phyloP scores from a whole-genome alignment of 2,113 vertebrate genomes.

The Mesembrinibis cayennensis region DNA sequence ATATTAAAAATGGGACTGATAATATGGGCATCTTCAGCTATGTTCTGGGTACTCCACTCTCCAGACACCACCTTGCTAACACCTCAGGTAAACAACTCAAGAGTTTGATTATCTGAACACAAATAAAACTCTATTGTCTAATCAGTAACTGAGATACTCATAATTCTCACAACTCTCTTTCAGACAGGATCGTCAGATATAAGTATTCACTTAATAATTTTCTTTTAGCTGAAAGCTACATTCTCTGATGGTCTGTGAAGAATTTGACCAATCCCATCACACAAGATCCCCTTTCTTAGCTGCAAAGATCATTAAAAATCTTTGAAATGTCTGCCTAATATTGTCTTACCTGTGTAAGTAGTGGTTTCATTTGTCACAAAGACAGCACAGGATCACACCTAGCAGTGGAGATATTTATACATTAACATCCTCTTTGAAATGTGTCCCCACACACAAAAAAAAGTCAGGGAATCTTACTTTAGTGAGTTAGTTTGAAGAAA shows the following conservation, averaged over 20 bases:
- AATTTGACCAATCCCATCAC: neutral
- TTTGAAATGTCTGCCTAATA: neutral
- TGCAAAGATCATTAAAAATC: neutral
- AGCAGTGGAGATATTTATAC: neutral
- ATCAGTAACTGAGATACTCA: neutral
- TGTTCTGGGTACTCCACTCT: neutral
- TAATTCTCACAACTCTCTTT: neutral
- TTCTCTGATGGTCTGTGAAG: neutral
- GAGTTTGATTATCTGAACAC: neutral
- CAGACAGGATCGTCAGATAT: neutral
- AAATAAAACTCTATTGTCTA: neutral
- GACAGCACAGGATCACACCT: neutral
- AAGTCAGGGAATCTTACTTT: neutral
- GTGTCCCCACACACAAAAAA: neutral
- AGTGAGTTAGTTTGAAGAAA: neutral
- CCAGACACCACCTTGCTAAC: neutral
- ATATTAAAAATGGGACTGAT: neutral
- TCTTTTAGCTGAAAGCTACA: neutral
- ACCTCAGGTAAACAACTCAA: neutral
- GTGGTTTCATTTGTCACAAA: neutral
- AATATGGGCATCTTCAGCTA: neutral
- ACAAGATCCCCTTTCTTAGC: neutral
- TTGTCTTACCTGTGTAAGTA: neutral
- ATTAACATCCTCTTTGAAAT: neutral
- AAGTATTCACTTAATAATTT: neutral